Base-by-base conservation (phyloP, 2,797 vertebrate genomes). In the Glyptemys insculpta region DNA sequence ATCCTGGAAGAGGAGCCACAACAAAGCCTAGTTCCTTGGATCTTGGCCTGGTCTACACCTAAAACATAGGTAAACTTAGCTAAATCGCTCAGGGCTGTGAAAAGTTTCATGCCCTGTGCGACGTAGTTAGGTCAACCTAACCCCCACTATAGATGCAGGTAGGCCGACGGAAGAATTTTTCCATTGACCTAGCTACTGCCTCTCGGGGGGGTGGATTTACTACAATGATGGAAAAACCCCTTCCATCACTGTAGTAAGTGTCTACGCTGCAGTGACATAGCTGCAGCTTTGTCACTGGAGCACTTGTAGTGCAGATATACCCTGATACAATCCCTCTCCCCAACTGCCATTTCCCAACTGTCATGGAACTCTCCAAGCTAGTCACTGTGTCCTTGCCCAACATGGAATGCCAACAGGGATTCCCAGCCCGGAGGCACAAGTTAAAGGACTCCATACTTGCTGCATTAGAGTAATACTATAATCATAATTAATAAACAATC, bases 1-100 rank as follows among this genome's bases (percentile, higher is more conserved):
- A 79, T 79, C 53, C 31, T 23, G 89, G 16, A 21, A 21, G 82
- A 29, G 44, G 85, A 79, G 29, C 57, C 31, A 37, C 4, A n/a
- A 49, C 29, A 68, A 68, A 6, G 0, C 0, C 31, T 50, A n/a
- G 1, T 29, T 81, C 44, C 34, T 62, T 65, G 53, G 65, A 37
- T 16, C 41, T 68, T 80, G 34, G 23, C 15, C 12, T 86, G 37
- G 19, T 37, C 12, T n/a, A 0, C 0, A 72, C 37, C 21, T 72
- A 72, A 37, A 37, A 6, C 5, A 1, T 41, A 72, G n/a, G 19
- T 12, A 23, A 37, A 72, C 21, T 23, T 37, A 72, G 65, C 19
- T 41, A 23, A 21, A 68, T 68, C 9, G 5, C 5, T 37, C 65
- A 68, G n/a, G 18, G 65, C n/a, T 41, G 19, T 72, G 19, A 72